These are phyloP conservation scores for Epizoanthus ramosus DNA, from an alignment of 92 coral and sea anemone species.

Conservation along the genomic window DNA sequence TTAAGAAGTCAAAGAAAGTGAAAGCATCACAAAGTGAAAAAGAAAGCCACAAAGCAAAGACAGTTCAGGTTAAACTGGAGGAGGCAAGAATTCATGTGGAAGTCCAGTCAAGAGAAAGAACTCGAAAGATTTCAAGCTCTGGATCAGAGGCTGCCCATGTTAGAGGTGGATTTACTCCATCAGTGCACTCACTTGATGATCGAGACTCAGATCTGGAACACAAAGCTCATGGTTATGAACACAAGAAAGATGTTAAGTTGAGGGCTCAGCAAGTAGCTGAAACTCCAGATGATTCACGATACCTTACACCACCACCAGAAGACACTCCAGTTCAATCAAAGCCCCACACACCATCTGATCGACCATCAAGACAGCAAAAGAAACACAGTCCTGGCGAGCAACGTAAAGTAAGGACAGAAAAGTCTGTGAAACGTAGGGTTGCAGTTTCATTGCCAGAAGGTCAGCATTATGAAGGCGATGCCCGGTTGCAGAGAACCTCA, in stretches of 20 bases:
- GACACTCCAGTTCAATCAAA: background rate
- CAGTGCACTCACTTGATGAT: background rate
- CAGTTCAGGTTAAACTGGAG: slow-evolving; percentile 14
- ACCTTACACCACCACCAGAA: slow-evolving; percentile 5
- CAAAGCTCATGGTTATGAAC: background rate
- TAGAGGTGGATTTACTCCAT: slow-evolving; percentile 14
- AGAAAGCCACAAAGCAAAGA: slow-evolving; percentile 9
- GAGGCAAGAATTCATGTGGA: background rate
- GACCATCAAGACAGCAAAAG: slow-evolving; percentile 21
- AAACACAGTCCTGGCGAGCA: slow-evolving; percentile 7
- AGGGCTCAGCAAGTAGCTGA: background rate
- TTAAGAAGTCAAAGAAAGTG: slow-evolving; percentile 58
- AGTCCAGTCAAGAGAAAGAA: slow-evolving; percentile 9
- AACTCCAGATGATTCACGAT: background rate
- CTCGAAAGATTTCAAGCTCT: slow-evolving; percentile 30
- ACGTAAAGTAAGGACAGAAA: background rate
- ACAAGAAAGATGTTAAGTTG: background rate
- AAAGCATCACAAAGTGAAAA: slow-evolving; percentile 25
- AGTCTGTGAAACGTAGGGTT: slow-evolving; percentile 28
- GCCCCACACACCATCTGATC: slow-evolving; percentile 5
- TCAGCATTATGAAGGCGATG: slow-evolving; percentile 7
- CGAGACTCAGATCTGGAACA: slow-evolving; percentile 26
- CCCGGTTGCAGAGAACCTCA: background rate
- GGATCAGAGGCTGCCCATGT: slow-evolving; percentile 25
- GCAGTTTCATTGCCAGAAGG: background rate